A percentile compares a stretch with the other conserved stretches of the same genome.
These are phyloP conservation scores for Drosophila bifasciata DNA, from an alignment of 1,140 invertebrate genomes.

Conservation along the genomic window DNA sequence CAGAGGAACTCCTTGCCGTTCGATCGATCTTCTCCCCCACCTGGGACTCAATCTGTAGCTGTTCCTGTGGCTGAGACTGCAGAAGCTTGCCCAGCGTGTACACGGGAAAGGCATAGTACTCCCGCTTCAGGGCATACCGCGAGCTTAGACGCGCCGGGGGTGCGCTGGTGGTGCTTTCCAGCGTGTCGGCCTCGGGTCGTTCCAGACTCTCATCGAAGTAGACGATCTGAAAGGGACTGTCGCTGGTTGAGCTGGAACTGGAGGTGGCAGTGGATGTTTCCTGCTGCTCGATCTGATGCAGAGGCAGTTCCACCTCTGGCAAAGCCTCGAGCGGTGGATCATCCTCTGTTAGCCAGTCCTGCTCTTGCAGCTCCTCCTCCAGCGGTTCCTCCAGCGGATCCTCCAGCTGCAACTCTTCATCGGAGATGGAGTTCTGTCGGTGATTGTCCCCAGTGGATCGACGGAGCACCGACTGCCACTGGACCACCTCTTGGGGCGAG, in stretches of 20 bases:
- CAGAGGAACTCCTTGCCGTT: conserved; percentile 13
- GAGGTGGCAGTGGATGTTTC: conserved; percentile 24
- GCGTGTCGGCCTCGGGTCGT: conserved; percentile 23
- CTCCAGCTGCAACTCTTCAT: neutral
- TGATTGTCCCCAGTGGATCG: conserved; percentile 44
- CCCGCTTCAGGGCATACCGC: conserved; percentile 54
- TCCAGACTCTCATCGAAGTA: conserved; percentile 71
- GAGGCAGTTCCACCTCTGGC: conserved; percentile 22
- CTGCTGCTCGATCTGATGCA: conserved; percentile 1
- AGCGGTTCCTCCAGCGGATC: neutral
- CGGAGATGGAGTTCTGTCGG: conserved; percentile 5
- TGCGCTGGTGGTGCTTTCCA: conserved; percentile 12
- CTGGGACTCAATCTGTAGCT: neutral
- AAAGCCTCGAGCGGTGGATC: neutral
- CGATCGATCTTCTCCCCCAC: conserved; percentile 17
- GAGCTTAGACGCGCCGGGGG: conserved; percentile 51
- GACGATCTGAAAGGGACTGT: conserved; percentile 54
- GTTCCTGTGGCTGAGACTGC: neutral
- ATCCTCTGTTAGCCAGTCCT: neutral
- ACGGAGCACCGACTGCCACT: conserved; percentile 51
- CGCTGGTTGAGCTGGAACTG: too few relatives aligned
- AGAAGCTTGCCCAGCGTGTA: conserved; percentile 72
- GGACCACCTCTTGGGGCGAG: conserved; percentile 71
- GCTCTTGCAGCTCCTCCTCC: neutral
- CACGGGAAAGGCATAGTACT: conserved; percentile 74